Evolutionary conservation across 2,888 invertebrate genomes (phyloP), one percentile per base, ranked within the genome.

Genomic region (Pteria penguin): DNA sequence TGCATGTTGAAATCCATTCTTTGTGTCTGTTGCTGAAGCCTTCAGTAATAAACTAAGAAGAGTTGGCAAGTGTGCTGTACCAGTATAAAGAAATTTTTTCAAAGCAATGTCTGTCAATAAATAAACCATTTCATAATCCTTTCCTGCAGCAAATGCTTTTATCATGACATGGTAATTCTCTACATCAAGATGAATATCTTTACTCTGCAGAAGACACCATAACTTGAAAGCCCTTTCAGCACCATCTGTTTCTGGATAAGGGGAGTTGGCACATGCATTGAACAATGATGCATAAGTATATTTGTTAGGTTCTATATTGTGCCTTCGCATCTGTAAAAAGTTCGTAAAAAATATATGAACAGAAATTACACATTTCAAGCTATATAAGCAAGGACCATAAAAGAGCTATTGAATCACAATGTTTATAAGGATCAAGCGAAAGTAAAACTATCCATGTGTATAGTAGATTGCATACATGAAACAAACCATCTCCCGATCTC

Each of bases 161-260:
- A 60, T 60, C 60, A 60, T 60, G 27, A 29, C 60, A 4, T 60
- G 22, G 22, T 26, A 11, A 14, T 18, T 27, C 8, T 18, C 4
- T 26, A 27, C 22, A 60, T 27, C 27, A 26, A 27, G 27, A 8
- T 26, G 24, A 11, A 27, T 4, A 26, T 27, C 60, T 60, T 22
- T n/a, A 4, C 27, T 4, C 60, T 60, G 22, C 24, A 60, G 24
- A 22, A 26, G 22, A 5, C 4, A 4, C 60, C 60, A 60, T 27
- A 60, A 29, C 4, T 60, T 60, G 22, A 26, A 26, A 8, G 60
- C 60, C 27, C 60, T 22, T 22, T 14, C 14, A 11, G 27, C 26
- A 26, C 60, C 60, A 60, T 60, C 60, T 26, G 60, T 60, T 27
- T 26, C 60, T 60, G 60, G 60, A 60, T 60, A 27, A 11, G 60